These are phyloP conservation scores for Bembecia ichneumoniformis DNA, from an alignment of 2,888 invertebrate genomes.

Conservation along the genomic window DNA sequence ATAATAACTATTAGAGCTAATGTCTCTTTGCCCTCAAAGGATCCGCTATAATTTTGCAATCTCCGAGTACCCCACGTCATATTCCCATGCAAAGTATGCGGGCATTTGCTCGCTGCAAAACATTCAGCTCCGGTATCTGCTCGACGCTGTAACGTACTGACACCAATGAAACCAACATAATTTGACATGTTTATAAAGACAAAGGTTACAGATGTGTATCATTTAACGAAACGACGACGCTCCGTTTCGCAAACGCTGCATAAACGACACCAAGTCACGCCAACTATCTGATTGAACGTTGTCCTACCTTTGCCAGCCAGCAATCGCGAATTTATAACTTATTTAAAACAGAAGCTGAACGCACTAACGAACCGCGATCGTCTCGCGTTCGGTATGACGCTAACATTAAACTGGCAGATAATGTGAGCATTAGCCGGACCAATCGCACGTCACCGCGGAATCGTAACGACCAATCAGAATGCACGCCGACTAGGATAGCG, in stretches of 20 bases:
- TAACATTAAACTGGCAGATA: slow-evolving; percentile 54
- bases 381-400: slow-evolving; percentile 57
- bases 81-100: slow-evolving; percentile 36
- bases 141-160: not conserved
- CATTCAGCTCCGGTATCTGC: slow-evolving; percentile 28
- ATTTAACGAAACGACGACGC: slow-evolving; percentile 64
- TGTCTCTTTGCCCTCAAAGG: not conserved
- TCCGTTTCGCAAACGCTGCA: slow-evolving; percentile 52
- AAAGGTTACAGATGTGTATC: slow-evolving; percentile 65
- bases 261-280: slow-evolving; percentile 70
- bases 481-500: slow-evolving; percentile 65
- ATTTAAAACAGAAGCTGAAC: slow-evolving; percentile 64
- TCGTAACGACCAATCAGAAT: slow-evolving; percentile 62
- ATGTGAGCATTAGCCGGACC: slow-evolving; percentile 48
- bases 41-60: not conserved
- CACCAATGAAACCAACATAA: slow-evolving; percentile 10
- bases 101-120: slow-evolving; percentile 27
- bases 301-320: slow-evolving; percentile 44
- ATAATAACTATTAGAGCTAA: not conserved
- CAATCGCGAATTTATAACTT: slow-evolving; percentile 68
- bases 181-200: slow-evolving; percentile 69
- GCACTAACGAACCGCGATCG: slow-evolving; percentile 63
- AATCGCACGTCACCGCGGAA: slow-evolving; percentile 57
- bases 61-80: not conserved
- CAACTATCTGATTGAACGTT: slow-evolving; percentile 63